Conservation (phyloP, 2,888 invertebrate genomes). For the Branchinecta sandiegonensis region DNA sequence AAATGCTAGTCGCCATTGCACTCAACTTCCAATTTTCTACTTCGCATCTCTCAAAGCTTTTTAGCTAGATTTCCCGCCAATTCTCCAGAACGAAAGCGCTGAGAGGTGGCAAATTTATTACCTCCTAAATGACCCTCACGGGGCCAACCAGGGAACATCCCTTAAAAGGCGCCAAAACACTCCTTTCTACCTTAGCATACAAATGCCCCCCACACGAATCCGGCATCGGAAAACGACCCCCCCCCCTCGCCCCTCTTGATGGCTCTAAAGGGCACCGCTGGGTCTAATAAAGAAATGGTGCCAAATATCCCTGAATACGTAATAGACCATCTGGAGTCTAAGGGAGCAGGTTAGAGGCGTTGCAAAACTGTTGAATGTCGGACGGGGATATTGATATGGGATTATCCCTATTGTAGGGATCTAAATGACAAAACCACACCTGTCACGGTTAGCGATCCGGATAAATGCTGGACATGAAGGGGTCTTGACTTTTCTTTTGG, state of each 20-base stretch:
- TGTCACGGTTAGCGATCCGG: conserved; percentile 14
- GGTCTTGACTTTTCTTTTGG: too few species aligned
- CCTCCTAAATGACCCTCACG: not conserved
- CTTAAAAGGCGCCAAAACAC: not conserved
- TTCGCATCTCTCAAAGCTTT: too few species aligned
- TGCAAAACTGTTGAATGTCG: conserved; percentile 10
- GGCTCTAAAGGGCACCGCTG: not conserved
- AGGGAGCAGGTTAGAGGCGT: conserved; percentile 1
- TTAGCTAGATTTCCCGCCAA: too few species aligned
- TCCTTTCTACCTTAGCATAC: not conserved
- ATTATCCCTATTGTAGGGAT: not conserved
- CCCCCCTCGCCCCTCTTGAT: not conserved
- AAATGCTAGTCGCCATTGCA: too few species aligned
- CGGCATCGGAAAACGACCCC: too few species aligned
- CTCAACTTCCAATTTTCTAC: too few species aligned
- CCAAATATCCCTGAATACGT: not conserved
- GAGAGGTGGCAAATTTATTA: not conserved
- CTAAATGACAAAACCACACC: conserved; percentile 11
- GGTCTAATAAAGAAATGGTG: conserved; percentile 2
- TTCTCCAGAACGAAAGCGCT: too few species aligned
- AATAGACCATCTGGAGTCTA: conserved; percentile 1
- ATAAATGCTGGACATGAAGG: conserved; percentile 11
- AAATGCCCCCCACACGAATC: not conserved
- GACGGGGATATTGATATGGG: conserved; percentile 7
- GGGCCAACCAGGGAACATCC: not conserved